These are phyloP conservation scores for Anastrepha ludens DNA, from an alignment of 1,140 invertebrate species.

Conservation along the genomic window DNA sequence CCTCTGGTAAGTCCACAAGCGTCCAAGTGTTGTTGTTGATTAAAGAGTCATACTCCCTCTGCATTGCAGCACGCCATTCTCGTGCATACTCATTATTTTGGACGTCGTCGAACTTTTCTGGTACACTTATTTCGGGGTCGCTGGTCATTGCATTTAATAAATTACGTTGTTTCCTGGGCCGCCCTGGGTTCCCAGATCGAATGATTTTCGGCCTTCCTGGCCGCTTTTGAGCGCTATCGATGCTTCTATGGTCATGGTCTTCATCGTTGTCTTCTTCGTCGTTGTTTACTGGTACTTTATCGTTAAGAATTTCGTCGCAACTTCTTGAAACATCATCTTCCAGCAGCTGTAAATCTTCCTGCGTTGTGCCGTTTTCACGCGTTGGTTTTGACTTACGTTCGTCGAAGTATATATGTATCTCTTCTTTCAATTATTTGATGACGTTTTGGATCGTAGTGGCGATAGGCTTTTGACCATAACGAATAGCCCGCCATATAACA, in stretches of 20 bases:
- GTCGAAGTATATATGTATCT: neutral
- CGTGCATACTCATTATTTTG: neutral
- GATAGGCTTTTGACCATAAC: neutral
- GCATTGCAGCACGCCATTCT: no score
- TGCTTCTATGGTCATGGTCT: no score
- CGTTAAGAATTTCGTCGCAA: no score
- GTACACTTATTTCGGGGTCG: neutral
- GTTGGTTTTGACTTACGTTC: neutral
- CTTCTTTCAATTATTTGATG: neutral
- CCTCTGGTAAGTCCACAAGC: constrained; percentile 59
- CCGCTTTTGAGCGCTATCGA: no score
- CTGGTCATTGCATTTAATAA: neutral
- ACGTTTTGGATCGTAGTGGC: neutral
- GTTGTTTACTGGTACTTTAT: no score
- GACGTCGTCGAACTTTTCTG: neutral
- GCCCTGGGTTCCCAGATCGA: neutral
- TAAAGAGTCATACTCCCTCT: no score
- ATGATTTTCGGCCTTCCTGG: no score
- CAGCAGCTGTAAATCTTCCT: no score
- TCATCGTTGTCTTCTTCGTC: no score
- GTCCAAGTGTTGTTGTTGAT: no score
- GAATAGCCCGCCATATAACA: neutral
- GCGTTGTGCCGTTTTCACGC: no score
- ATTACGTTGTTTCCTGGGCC: neutral
- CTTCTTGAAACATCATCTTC: no score